phyloP scores from a whole-genome alignment of 2,888 invertebrate species.

The Nymphalis polychloros region DNA sequence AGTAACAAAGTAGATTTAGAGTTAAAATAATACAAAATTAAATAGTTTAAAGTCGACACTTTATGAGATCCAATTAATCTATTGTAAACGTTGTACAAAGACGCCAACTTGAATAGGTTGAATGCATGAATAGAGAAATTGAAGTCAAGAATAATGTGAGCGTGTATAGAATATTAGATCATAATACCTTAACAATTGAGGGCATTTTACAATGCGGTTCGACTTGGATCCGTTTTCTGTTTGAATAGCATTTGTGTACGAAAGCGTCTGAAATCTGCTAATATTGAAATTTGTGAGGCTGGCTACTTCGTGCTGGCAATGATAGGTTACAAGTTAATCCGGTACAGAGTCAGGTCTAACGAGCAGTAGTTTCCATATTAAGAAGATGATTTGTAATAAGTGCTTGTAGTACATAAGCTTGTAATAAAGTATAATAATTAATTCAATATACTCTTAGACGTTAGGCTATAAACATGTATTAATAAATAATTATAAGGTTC shows the following conservation, averaged over 20 bases:
- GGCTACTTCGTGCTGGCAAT: not conserved
- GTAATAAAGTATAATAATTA: too few relatives aligned
- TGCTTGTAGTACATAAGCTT: too few relatives aligned
- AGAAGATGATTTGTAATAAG: too few relatives aligned
- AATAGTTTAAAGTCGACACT: constrained; percentile 2
- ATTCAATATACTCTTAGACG: too few relatives aligned
- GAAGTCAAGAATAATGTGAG: constrained; percentile 4
- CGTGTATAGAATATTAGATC: constrained; percentile 21
- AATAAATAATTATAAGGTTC: too few relatives aligned
- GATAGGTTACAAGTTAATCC: constrained; percentile 10
- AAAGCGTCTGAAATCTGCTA: constrained; percentile 19
- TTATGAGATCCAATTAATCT: constrained; percentile 9
- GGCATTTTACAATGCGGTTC: constrained; percentile 15
- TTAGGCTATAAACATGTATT: too few relatives aligned
- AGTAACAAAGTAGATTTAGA: too few relatives aligned
- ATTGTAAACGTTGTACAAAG: constrained; percentile 12
- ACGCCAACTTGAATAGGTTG: constrained; percentile 3
- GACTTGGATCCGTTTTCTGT: constrained; percentile 6
- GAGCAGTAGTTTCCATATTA: too few relatives aligned
- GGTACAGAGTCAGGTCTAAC: not conserved
- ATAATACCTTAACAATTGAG: constrained; percentile 21
- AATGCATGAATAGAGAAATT: constrained; percentile 9
- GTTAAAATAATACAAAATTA: not conserved
- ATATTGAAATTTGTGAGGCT: constrained; percentile 16
- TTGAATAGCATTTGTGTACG: constrained; percentile 30